phyloP scores from a whole-genome alignment of 2,888 invertebrate genomes.

The Pollenia amentaria region DNA sequence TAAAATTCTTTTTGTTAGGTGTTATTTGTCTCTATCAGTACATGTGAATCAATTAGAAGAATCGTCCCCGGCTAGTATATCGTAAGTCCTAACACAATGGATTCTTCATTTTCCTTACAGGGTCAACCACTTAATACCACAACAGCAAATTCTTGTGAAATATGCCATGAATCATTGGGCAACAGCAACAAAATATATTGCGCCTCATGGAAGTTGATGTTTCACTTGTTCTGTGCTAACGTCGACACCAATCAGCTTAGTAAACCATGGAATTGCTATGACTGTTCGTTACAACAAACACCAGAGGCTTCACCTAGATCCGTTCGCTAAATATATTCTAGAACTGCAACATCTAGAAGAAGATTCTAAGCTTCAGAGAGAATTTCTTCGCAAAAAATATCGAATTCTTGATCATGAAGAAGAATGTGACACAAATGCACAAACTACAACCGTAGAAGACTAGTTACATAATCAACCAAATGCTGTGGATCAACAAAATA shows the following conservation, averaged over 20 bases:
- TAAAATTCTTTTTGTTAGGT: too few species aligned
- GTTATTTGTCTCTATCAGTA: too few species aligned
- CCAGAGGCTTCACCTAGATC: too few species aligned
- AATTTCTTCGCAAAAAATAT: constrained; percentile 37
- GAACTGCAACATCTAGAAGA: constrained; percentile 28
- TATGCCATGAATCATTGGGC: not conserved
- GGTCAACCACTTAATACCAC: constrained; percentile 11
- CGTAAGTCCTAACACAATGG: too few species aligned
- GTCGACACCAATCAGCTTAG: too few species aligned
- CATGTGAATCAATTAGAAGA: too few species aligned
- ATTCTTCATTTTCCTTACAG: constrained; percentile 12
- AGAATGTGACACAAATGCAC: not conserved
- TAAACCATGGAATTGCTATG: too few species aligned
- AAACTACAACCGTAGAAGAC: not conserved
- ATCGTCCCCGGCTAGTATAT: too few species aligned
- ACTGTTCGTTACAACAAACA: too few species aligned
- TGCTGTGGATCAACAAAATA: too few species aligned
- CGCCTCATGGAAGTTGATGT: not conserved
- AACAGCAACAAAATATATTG: not conserved
- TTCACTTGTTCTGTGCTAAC: too few species aligned
- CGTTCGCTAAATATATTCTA: too few species aligned
- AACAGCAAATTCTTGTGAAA: not conserved
- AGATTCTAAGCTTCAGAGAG: constrained; percentile 14
- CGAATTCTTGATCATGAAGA: constrained; percentile 35
- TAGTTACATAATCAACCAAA: constrained; percentile 31